A percentile compares a stretch with the other conserved stretches of the same genome.
Conservation (phyloP, 2,888 invertebrate genomes). For the Epicampocera succincta region DNA sequence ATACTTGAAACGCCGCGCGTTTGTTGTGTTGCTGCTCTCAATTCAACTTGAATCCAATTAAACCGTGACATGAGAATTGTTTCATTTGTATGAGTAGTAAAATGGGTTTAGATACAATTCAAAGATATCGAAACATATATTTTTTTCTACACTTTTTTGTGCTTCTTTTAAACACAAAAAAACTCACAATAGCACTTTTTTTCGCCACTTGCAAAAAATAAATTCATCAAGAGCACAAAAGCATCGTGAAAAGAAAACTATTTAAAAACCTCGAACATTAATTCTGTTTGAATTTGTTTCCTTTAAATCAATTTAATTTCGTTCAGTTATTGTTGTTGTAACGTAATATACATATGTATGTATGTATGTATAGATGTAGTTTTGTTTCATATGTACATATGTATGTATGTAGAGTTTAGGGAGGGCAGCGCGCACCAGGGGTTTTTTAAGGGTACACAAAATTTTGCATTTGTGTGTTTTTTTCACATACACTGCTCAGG, state of each 20-base stretch:
- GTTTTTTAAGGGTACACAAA: slow-evolving; percentile 76
- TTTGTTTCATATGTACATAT: neutral
- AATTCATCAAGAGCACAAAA: neutral
- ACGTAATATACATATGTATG: slow-evolving; percentile 5
- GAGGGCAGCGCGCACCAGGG: slow-evolving; percentile 70
- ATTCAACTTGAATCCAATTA: slow-evolving; percentile 76
- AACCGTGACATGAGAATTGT: slow-evolving; percentile 74
- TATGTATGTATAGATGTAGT: neutral
- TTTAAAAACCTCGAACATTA: neutral
- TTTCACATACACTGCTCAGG: slow-evolving; percentile 57
- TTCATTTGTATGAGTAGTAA: slow-evolving; percentile 70
- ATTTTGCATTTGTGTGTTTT: slow-evolving; percentile 73
- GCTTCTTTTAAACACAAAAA: neutral
- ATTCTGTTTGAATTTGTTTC: slow-evolving; percentile 8
- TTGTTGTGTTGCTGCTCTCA: slow-evolving; percentile 67
- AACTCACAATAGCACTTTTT: slow-evolving; percentile 29
- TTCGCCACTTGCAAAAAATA: slow-evolving; percentile 14
- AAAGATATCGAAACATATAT: slow-evolving; percentile 75
- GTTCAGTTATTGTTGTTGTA: slow-evolving; percentile 44
- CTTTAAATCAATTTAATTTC: slow-evolving; percentile 41
- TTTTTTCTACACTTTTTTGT: slow-evolving; percentile 52
- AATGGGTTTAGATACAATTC: slow-evolving; percentile 79
- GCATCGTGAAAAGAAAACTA: neutral
- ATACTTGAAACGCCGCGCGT: slow-evolving; percentile 71
- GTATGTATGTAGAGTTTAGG: slow-evolving; percentile 47